These are phyloP conservation scores for Gasteruption jaculator DNA, from an alignment of 2,888 invertebrate genomes.

Conservation along the genomic window DNA sequence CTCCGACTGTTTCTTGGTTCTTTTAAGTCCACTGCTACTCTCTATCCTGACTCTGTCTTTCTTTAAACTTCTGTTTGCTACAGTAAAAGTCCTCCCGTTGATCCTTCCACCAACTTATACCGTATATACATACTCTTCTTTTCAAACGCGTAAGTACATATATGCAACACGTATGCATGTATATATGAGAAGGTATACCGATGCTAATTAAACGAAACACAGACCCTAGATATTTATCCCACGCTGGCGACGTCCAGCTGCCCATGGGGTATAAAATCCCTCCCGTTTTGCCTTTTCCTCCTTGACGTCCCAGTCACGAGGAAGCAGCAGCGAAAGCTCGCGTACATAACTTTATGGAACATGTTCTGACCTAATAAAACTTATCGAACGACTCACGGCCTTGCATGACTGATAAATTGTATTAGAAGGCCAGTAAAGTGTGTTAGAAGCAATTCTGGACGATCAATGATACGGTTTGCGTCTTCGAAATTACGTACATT, in stretches of 20 bases:
- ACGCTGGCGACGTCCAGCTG: constrained; percentile 28
- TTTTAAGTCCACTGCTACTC: background rate
- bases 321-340: constrained; percentile 14
- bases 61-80: constrained; percentile 2
- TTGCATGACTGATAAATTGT: no score
- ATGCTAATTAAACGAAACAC: constrained; percentile 39
- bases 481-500: no score
- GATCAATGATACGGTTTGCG: no score
- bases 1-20: constrained; percentile 18
- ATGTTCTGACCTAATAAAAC: no score
- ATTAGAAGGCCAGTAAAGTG: no score
- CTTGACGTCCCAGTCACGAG: constrained; percentile 19
- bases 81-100: constrained; percentile 10
- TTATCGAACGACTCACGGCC: no score
- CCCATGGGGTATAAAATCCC: constrained; percentile 20
- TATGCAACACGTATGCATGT: constrained; percentile 11
- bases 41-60: background rate
- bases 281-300: constrained; percentile 9
- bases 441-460: no score
- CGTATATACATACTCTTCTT: background rate
- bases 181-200: constrained; percentile 29
- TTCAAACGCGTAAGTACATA: background rate
- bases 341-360: no score
- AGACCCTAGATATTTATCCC: constrained; percentile 36
- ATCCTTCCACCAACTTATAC: constrained; percentile 2